These are phyloP conservation scores for Heteromurus nitidus DNA, from an alignment of 2,888 invertebrate genomes.

Conservation along the genomic window DNA sequence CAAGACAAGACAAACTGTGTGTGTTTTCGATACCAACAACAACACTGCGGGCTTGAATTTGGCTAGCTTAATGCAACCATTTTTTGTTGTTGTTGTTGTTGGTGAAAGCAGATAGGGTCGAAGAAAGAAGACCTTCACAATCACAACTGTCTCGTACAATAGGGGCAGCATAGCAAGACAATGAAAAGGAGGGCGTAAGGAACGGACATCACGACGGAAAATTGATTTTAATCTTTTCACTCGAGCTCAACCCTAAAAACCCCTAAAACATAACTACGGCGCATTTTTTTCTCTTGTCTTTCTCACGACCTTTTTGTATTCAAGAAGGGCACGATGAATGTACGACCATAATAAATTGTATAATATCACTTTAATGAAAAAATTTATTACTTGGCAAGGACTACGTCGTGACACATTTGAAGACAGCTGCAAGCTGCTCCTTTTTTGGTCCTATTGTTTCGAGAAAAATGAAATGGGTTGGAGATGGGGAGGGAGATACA, in stretches of 20 bases:
- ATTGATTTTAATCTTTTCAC: conserved; percentile 50
- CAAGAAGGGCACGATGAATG: too few species aligned
- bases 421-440: conserved; percentile 45
- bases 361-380: conserved; percentile 46
- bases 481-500: too few species aligned
- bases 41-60: background rate
- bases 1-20: background rate
- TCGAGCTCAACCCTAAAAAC: too few species aligned
- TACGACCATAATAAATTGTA: too few species aligned
- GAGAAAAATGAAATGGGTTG: too few species aligned
- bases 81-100: too few species aligned
- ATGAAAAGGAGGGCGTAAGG: background rate
- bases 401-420: conserved; percentile 10
- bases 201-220: conserved; percentile 17
- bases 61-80: conserved; percentile 10
- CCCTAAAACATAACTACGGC: too few species aligned
- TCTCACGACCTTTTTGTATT: too few species aligned
- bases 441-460: conserved; percentile 14
- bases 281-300: too few species aligned
- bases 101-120: conserved; percentile 3
- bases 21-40: background rate
- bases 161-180: conserved; percentile 27
- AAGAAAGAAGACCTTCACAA: background rate
- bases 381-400: conserved; percentile 40
- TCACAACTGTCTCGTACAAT: background rate